Evolutionary conservation across 2,797 vertebrate genomes (phyloP).

Genomic region (Falco biarmicus): DNA sequence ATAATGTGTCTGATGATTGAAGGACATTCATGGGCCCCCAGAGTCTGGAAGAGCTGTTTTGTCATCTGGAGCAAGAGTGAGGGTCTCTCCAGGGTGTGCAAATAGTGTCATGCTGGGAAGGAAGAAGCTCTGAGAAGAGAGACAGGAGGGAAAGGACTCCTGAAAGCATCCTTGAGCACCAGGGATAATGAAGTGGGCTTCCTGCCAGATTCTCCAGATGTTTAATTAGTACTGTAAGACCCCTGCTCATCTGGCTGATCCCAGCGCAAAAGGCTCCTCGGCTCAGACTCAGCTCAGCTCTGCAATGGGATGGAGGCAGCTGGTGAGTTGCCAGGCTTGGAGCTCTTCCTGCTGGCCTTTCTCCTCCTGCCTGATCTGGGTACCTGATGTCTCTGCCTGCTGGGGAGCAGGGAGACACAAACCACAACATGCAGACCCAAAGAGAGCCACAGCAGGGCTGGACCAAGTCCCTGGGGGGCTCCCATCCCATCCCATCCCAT

Average conservation of each 20-base stretch:
- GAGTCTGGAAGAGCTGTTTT: not conserved
- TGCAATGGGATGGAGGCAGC: not conserved
- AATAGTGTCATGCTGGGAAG: not conserved
- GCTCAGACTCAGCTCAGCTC: not conserved
- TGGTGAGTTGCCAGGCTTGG: not conserved
- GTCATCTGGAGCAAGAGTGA: not conserved
- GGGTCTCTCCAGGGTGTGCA: not conserved
- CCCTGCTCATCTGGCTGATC: slow-evolving; percentile 4
- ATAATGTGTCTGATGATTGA: not conserved
- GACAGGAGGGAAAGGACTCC: not conserved
- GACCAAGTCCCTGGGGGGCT: not conserved
- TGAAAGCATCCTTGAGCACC: not conserved
- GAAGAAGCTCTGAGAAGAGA: not conserved
- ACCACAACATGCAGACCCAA: not conserved
- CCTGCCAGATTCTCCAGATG: slow-evolving; percentile 51
- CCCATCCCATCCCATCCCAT: not conserved
- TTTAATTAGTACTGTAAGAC: slow-evolving; percentile 53
- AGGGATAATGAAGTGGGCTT: slow-evolving; percentile 34
- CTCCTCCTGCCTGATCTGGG: not conserved
- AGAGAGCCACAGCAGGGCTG: not conserved
- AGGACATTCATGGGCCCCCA: not conserved
- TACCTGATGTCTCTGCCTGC: not conserved
- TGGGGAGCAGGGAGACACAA: not conserved
- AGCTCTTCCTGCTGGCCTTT: not conserved
- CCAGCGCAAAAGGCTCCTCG: not conserved